Evolutionary conservation across 2,113 vertebrate genomes (phyloP).

Genomic region (Erinaceus europaeus): DNA sequence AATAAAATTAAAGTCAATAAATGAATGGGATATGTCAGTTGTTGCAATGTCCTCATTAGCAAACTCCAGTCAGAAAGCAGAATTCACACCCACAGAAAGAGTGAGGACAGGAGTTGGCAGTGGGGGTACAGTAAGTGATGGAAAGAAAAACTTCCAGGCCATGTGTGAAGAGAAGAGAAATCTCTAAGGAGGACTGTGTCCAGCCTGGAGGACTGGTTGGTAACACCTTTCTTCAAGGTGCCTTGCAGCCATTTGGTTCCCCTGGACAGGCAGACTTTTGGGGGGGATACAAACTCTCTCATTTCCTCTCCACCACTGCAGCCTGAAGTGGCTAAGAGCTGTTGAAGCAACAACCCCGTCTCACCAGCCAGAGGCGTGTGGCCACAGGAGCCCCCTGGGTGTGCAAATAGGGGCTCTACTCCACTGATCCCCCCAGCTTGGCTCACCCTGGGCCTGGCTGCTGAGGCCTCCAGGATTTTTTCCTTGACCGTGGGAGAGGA

Average conservation of each 20-base stretch:
- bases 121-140: background rate
- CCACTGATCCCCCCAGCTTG: background rate
- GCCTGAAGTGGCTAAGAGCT: conserved; percentile 32
- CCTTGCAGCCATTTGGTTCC: conserved; percentile 24
- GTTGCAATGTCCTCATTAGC: background rate
- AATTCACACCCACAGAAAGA: background rate
- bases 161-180: background rate
- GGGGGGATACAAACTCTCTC: conserved; percentile 55
- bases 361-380: conserved; percentile 45
- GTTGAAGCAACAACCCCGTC: conserved; percentile 48
- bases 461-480: background rate
- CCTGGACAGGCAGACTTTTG: conserved; percentile 7
- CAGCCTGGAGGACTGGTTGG: background rate
- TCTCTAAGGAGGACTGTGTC: background rate
- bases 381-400: conserved; percentile 23
- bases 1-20: too few species aligned
- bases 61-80: background rate
- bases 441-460: background rate
- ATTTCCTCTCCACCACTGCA: conserved; percentile 54
- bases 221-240: conserved; percentile 28
- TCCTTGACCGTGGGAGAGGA: background rate
- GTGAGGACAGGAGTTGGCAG: background rate
- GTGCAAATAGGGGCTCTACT: background rate
- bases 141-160: background rate
- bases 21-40: too few species aligned